phyloP scores from a whole-genome alignment of 2,888 invertebrate genomes.

The Dryomyza anilis region DNA sequence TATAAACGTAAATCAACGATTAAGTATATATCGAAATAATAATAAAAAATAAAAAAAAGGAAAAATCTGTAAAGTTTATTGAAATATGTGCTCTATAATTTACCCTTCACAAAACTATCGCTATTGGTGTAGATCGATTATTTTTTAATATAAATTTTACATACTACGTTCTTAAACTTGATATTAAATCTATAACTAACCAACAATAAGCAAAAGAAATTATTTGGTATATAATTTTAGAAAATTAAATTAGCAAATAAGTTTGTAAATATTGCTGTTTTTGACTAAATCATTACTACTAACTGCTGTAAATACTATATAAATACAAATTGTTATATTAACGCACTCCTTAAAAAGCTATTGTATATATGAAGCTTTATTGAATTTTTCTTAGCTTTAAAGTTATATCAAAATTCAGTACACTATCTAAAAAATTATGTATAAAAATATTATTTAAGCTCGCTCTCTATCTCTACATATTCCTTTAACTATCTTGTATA shows the following conservation, averaged over 20 bases:
- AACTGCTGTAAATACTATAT: slow-evolving; percentile 41
- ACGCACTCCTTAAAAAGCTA: slow-evolving; percentile 30
- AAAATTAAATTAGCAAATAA: slow-evolving; percentile 50
- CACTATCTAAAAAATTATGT: slow-evolving; percentile 31
- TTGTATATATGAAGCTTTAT: not conserved
- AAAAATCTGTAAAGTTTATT: slow-evolving; percentile 14
- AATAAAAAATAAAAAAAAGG: not conserved
- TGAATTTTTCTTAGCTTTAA: not conserved
- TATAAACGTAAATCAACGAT: no score
- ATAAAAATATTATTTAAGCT: no score
- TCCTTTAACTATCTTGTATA: not conserved
- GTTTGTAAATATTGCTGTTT: slow-evolving; percentile 51
- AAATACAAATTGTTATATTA: slow-evolving; percentile 25
- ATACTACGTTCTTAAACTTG: not conserved
- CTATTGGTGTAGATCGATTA: slow-evolving; percentile 20
- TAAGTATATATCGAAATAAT: no score
- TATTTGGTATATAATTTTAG: slow-evolving; percentile 45
- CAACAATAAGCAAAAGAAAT: slow-evolving; percentile 49
- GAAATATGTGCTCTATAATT: slow-evolving; percentile 3
- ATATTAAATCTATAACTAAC: slow-evolving; percentile 23
- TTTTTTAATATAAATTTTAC: no score
- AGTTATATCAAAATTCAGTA: slow-evolving; percentile 3
- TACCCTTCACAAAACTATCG: slow-evolving; percentile 8
- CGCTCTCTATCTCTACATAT: slow-evolving; percentile 12
- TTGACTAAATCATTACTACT: slow-evolving; percentile 18